Evolutionary conservation across 2,888 invertebrate genomes (phyloP), one percentile per base, ranked within the genome.

Genomic region (Drosophila falleni): DNA sequence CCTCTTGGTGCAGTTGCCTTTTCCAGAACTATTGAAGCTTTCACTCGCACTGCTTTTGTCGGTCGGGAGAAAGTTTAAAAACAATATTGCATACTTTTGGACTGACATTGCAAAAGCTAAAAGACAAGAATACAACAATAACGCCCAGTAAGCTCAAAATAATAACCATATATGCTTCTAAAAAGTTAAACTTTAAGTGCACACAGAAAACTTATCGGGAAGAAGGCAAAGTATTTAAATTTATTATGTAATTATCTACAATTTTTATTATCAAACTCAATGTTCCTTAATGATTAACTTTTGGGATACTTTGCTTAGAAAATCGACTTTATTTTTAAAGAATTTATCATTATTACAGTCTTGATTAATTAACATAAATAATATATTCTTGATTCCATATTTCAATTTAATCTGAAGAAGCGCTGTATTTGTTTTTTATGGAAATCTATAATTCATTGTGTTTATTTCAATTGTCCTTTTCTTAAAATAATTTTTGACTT

Each of bases 21-120:
- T 9, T 37, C 47, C 35, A 53, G 39, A 74, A 66, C 78, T 77
- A 72, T 77, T 66, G 66, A 72, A 61, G 77, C 77, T 77, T 74
- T 74, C 77, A 74, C 72, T 74, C 41, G 47, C 65, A 60, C 47
- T 49, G 35, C 56, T 31, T 49, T 44, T 60, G 44, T 33, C 64
- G 58, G 61, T 41, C 35, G 31, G 16, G 46, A 1, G 49, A 54
- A 74, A 71, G 71, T 74, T 75, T 37, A 37, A 61, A 35, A 75
- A 75, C 71, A 74, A 74, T 74, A 62, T 78, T 69, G 74, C 74
- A 76, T 59, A 74, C 61, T 74, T 73, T 67, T 37, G 53, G 41
- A 60, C 74, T 74, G 74, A 64, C 69, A 58, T 39, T 47, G 56
- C 53, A 53, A 35, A 46, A 67, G 15, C 44, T 39, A 58, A 44